Base-by-base conservation (phyloP, 2,797 vertebrate species). In the Spinibarbus caldwelli region DNA sequence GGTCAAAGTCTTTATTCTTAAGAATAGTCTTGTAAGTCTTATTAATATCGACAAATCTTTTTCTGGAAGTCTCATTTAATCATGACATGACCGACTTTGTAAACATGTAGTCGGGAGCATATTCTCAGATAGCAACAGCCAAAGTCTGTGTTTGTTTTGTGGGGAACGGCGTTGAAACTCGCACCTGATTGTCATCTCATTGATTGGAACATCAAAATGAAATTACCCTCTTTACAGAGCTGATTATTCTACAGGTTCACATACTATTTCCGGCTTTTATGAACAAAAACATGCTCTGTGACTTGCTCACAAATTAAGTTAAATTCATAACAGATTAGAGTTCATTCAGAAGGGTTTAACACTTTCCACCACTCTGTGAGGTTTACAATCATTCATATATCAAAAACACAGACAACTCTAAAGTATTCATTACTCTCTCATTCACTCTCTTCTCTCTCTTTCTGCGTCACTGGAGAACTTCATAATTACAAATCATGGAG, bases 121-220 rank as follows among this genome's bases (percentile, higher is more conserved):
- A 52, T 12, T 64, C 23, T 47, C 6, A 36, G 29, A 79, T n/a
- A 71, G 23, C 45, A 57, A 68, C 73, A 67, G 73, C 73, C 83
- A 85, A 85, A 80, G 77, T 79, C 83, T 85, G 38, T 78, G 83
- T 79, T 79, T 85, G 77, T 64, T 85, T 85, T 85, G 72, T 49
- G 10, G 83, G 83, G 83, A 77, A 78, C 64, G 84, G 76, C 64
- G 9, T 54, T 38, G 29, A 64, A 72, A 80, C 77, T 71, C 5
- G 7, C 77, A 52, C 29, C 52, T 72, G 76, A 38, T 43, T 45
- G 52, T 85, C 76, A 59, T 72, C 76, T 71, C 67, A 62, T 47
- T 85, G 66, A 79, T 79, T 79, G 29, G 29, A 80, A 29, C 29
- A 62, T 71, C 47, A 19, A 68, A 62, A 49, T 36, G 21, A 85